Evolutionary conservation across 2,888 invertebrate genomes (phyloP).

Genomic region (Drosophila leonis): DNA sequence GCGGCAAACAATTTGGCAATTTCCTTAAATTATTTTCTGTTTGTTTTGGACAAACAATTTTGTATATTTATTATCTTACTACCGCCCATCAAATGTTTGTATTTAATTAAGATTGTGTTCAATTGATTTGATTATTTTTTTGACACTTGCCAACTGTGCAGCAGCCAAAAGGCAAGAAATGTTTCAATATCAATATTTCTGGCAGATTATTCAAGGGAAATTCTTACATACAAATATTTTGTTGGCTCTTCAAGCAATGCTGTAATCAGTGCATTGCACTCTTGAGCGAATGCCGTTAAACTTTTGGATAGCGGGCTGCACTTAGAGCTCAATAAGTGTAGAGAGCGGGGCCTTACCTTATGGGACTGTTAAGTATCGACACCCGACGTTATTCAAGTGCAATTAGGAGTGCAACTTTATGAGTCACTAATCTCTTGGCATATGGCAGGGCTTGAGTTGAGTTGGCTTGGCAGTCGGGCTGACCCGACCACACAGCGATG

Average conservation of each 20-base stretch:
- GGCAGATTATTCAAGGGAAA: neutral
- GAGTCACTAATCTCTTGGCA: slow-evolving; percentile 65
- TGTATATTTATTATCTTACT: slow-evolving; percentile 2
- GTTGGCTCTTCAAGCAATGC: slow-evolving; percentile 1
- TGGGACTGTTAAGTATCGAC: slow-evolving; percentile 62
- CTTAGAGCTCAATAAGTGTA: slow-evolving; percentile 20
- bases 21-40: slow-evolving; percentile 13
- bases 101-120: slow-evolving; percentile 21
- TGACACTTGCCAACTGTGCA: slow-evolving; percentile 28
- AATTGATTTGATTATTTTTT: slow-evolving; percentile 19
- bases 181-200: neutral
- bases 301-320: slow-evolving; percentile 15
- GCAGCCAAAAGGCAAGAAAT: neutral
- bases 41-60: neutral
- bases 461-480: slow-evolving; percentile 1
- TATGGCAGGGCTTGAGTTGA: neutral
- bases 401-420: slow-evolving; percentile 73
- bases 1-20: slow-evolving; percentile 10
- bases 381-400: slow-evolving; percentile 60
- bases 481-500: slow-evolving; percentile 51
- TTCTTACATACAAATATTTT: neutral
- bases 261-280: slow-evolving; percentile 35
- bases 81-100: slow-evolving; percentile 1
- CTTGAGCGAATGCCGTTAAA: slow-evolving; percentile 11
- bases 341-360: slow-evolving; percentile 20